Percentiles rank a stretch among this genome's conserved stretches.
Evolutionary conservation across 2,113 vertebrate species (phyloP).

Genomic region (Lepisosteus oculatus): DNA sequence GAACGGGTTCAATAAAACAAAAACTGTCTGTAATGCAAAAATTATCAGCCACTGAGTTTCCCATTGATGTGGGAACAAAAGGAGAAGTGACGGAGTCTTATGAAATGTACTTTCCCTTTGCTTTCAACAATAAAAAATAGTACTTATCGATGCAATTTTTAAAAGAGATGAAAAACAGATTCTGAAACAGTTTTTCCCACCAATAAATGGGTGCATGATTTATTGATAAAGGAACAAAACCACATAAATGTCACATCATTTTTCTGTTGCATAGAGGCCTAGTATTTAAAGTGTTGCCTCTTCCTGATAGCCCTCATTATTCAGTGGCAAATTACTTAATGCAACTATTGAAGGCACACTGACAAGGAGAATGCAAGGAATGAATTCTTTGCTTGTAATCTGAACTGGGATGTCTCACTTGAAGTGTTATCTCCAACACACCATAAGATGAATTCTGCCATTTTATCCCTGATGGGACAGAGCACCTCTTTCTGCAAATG

Average conservation of each 20-base stretch:
- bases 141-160: too few species aligned
- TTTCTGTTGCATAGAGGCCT: constrained; percentile 34
- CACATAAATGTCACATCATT: constrained; percentile 25
- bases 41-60: too few species aligned
- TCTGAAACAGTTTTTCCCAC: too few species aligned
- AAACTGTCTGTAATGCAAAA: too few species aligned
- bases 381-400: constrained; percentile 59
- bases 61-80: too few species aligned
- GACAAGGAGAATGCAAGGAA: constrained; percentile 50
- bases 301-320: constrained; percentile 53
- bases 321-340: constrained; percentile 55
- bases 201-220: too few species aligned
- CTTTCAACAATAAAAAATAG: too few species aligned
- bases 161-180: too few species aligned
- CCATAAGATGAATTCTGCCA: constrained; percentile 57
- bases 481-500: constrained; percentile 49
- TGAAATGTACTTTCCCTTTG: too few species aligned
- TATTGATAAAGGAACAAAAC: constrained; percentile 22
- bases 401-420: constrained; percentile 49
- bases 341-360: constrained; percentile 49
- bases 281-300: constrained; percentile 34
- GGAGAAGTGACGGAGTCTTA: too few species aligned
- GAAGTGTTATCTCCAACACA: constrained; percentile 55
- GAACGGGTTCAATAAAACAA: too few species aligned
- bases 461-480: constrained; percentile 50